These are phyloP conservation scores for Troides oblongomaculatus DNA, from an alignment of 2,888 invertebrate genomes.

Conservation along the genomic window DNA sequence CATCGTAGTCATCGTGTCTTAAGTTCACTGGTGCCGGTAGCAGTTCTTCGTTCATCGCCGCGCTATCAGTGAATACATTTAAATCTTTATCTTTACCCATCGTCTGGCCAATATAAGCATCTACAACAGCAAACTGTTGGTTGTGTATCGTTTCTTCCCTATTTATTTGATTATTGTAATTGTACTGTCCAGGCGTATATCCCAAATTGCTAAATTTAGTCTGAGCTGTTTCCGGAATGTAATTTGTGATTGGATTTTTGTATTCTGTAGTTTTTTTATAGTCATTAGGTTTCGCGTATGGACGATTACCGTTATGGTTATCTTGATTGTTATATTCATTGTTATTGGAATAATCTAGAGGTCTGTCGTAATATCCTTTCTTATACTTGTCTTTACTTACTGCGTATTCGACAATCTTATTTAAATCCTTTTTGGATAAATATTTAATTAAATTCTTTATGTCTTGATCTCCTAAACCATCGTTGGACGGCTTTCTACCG, in stretches of 20 bases:
- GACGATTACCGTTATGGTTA: conserved; percentile 29
- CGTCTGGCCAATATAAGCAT: conserved; percentile 39
- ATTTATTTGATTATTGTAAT: conserved; percentile 34
- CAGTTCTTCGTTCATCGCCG: conserved; percentile 46
- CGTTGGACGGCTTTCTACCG: conserved; percentile 55
- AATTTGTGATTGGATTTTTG: conserved; percentile 24
- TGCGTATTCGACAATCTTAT: conserved; percentile 61
- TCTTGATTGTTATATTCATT: conserved; percentile 17
- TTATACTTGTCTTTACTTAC: conserved; percentile 42
- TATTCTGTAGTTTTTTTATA: conserved; percentile 27
- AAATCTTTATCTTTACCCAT: conserved; percentile 27
- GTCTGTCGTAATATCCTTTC: conserved; percentile 33
- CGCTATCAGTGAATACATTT: conserved; percentile 39
- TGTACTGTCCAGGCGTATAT: conserved; percentile 2
- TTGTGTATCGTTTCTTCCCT: conserved; percentile 40
- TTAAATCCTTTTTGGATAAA: conserved; percentile 65
- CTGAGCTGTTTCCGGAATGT: conserved; percentile 24
- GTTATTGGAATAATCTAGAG: conserved; percentile 12
- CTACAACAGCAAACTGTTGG: conserved; percentile 39
- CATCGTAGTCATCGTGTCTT: conserved; percentile 52
- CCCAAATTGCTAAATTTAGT: conserved; percentile 15
- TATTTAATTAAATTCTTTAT: conserved; percentile 62
- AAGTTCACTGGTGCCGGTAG: conserved; percentile 60
- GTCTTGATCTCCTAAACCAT: conserved; percentile 61
- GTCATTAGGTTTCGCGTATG: conserved; percentile 29